Conservation (phyloP, 2,888 invertebrate genomes). For the Halocaridina rubra region DNA sequence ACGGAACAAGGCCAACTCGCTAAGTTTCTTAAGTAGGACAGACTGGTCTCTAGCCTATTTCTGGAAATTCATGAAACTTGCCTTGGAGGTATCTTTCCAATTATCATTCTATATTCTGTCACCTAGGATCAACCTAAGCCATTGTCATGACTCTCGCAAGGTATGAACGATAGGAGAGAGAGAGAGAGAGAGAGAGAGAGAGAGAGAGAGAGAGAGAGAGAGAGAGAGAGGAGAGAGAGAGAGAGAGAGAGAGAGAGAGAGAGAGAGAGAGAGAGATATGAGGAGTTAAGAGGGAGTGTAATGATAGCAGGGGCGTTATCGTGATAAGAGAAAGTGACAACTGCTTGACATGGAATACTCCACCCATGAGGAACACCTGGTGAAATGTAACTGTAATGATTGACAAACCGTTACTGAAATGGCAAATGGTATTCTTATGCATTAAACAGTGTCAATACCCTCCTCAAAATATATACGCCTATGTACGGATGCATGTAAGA, state of each 20-base stretch:
- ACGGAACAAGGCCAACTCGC: too few species aligned
- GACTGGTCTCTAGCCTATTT: too few species aligned
- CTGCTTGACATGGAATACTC: neutral
- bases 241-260: neutral
- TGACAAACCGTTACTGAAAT: neutral
- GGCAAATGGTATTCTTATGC: neutral
- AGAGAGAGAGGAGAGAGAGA: neutral
- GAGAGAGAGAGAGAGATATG: neutral
- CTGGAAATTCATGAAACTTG: too few species aligned
- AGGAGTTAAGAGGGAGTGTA: neutral
- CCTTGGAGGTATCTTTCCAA: too few species aligned
- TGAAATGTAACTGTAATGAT: neutral
- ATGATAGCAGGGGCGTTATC: neutral
- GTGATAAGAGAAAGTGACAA: slow-evolving; percentile 2
- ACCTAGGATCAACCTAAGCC: too few species aligned
- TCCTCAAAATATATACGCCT: slow-evolving; percentile 19
- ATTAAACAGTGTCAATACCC: slow-evolving; percentile 1
- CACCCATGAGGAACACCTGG: slow-evolving; percentile 2
- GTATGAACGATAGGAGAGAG: too few species aligned
- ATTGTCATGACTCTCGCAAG: too few species aligned
- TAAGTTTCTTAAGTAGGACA: too few species aligned
- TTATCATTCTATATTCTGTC: too few species aligned
- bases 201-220: neutral
- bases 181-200: neutral
- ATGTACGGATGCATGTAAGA: slow-evolving; percentile 19